Percentiles rank a stretch among this genome's conserved stretches.
Evolutionary conservation across 2,888 invertebrate species (phyloP).

Genomic region (Sphecodes monilicornis): DNA sequence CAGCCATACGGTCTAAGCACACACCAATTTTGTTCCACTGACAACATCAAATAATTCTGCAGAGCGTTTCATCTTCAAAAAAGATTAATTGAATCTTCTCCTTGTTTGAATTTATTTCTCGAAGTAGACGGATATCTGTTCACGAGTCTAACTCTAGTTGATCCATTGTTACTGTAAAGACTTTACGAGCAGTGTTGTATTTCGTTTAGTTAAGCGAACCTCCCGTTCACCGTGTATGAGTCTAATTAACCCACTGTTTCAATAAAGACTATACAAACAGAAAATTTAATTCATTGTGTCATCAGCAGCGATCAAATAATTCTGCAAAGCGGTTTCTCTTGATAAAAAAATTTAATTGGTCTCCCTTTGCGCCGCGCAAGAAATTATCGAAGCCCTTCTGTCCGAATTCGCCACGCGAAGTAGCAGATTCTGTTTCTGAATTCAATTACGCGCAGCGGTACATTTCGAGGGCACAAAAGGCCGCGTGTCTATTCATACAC

Average conservation of each 20-base stretch:
- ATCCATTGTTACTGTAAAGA: background rate
- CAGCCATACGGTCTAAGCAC: too few species aligned
- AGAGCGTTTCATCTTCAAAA: background rate
- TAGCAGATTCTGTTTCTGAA: background rate
- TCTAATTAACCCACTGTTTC: background rate
- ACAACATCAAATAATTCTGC: background rate
- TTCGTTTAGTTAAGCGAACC: background rate
- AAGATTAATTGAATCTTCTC: background rate
- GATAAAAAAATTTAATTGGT: background rate
- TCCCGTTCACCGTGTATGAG: background rate
- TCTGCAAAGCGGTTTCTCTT: background rate
- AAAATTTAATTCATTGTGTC: background rate
- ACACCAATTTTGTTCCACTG: too few species aligned
- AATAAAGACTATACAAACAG: background rate
- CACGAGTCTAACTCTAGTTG: too few species aligned
- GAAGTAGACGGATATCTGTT: too few species aligned
- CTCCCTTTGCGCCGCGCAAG: background rate
- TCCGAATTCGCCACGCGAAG: background rate
- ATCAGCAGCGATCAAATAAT: background rate
- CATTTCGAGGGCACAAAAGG: background rate
- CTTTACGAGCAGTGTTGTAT: background rate
- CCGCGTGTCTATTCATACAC: conserved; percentile 5
- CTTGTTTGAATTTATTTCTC: too few species aligned
- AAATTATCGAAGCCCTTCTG: background rate
- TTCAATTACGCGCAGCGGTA: background rate